Conservation (phyloP, 2,888 invertebrate species). For the Acanthosepion esculentum region DNA sequence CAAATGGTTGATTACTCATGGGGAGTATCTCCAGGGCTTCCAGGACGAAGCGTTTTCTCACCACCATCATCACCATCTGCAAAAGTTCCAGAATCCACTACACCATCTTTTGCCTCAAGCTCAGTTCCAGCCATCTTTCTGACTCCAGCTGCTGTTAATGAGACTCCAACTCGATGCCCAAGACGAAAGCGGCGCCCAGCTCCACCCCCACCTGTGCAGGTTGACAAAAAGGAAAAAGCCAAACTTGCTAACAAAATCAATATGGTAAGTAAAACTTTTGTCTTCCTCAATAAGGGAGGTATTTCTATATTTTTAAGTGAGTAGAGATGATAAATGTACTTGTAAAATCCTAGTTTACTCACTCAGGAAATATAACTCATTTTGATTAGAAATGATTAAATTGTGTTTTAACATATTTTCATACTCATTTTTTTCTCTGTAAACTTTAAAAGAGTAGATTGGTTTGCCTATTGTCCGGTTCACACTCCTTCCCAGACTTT, state of each 20-base stretch:
- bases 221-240: background rate
- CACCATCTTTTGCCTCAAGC: background rate
- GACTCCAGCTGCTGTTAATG: background rate
- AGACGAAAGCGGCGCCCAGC: background rate
- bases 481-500: too few relatives aligned
- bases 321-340: too few relatives aligned
- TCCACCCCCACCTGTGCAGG: background rate
- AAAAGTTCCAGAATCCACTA: background rate
- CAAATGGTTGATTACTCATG: slow-evolving; percentile 44
- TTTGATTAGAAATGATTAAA: too few relatives aligned
- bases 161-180: background rate
- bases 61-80: background rate
- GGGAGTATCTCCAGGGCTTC: background rate
- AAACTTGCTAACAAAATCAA: background rate
- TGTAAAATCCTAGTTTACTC: too few relatives aligned
- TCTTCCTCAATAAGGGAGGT: too few relatives aligned
- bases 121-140: background rate
- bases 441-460: too few relatives aligned
- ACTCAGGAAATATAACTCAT: too few relatives aligned
- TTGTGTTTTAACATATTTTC: too few relatives aligned
- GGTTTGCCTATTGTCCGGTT: too few relatives aligned
- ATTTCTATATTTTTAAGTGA: too few relatives aligned
- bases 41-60: background rate
- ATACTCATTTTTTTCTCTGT: too few relatives aligned
- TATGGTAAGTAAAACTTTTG: background rate